A percentile compares a stretch with the other conserved stretches of the same genome.
phyloP scores from a whole-genome alignment of 2,113 vertebrate species.

The Cyanistes caeruleus region DNA sequence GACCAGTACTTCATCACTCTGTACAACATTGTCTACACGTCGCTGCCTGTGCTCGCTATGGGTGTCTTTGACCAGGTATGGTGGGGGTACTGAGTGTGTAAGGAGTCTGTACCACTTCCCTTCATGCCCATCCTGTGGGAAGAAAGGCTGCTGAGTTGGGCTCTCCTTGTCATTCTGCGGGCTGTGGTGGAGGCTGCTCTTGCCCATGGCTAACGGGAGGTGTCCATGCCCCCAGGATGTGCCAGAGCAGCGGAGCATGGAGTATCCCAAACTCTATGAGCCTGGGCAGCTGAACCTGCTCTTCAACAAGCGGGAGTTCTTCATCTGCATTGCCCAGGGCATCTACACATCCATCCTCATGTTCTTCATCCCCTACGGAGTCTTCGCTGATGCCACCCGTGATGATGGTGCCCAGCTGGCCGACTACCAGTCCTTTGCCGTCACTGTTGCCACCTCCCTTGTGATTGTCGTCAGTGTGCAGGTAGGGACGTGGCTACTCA shows the following conservation, averaged over 20 bases:
- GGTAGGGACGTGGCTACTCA: slow-evolving; percentile 38
- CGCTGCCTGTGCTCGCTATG: slow-evolving; percentile 95
- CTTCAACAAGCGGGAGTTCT: slow-evolving; percentile 97
- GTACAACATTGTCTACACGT: slow-evolving; percentile 96
- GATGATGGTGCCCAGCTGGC: slow-evolving; percentile 85
- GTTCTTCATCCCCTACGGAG: slow-evolving; percentile 90
- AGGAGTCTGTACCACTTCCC: not conserved
- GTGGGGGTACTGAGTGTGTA: accelerated
- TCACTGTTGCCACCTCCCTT: slow-evolving; percentile 91
- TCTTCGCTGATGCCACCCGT: slow-evolving; percentile 83
- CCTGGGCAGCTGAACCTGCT: slow-evolving; percentile 95
- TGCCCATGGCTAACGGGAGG: not conserved
- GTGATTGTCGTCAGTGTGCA: slow-evolving; percentile 94
- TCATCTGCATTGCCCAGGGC: slow-evolving; percentile 95
- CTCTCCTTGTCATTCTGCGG: not conserved
- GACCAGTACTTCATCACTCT: slow-evolving; percentile 97
- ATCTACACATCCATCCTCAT: slow-evolving; percentile 93
- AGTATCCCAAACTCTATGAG: slow-evolving; percentile 93
- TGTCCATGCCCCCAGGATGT: slow-evolving; percentile 79
- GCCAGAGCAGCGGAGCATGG: slow-evolving; percentile 90
- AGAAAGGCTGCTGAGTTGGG: not conserved
- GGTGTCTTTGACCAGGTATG: slow-evolving; percentile 94
- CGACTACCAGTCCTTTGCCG: slow-evolving; percentile 93
- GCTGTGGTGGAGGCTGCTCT: not conserved
- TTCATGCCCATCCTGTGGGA: not conserved